Evolutionary conservation across 1,140 invertebrate species (phyloP).

Genomic region (Leptinotarsa lineolata): DNA sequence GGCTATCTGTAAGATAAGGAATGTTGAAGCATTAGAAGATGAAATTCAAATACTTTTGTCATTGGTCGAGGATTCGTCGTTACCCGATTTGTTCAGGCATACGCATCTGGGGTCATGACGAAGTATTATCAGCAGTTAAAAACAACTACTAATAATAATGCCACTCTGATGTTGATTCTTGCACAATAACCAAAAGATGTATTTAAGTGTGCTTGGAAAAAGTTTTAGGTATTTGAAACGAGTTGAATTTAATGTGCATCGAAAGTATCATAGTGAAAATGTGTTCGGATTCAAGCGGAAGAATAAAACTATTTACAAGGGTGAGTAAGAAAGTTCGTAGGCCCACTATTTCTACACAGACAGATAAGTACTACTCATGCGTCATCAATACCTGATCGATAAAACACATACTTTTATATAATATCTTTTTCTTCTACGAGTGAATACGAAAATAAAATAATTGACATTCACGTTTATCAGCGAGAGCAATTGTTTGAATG

Average conservation of each 20-base stretch:
- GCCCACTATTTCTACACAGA: no score
- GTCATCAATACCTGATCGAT: not conserved
- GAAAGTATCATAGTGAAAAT: conserved; percentile 46
- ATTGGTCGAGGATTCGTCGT: not conserved
- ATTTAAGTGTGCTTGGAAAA: not conserved
- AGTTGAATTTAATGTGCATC: not conserved
- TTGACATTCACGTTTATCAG: no score
- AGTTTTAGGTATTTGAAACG: not conserved
- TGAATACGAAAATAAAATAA: not conserved
- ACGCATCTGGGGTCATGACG: not conserved
- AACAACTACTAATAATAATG: no score
- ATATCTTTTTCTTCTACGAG: no score
- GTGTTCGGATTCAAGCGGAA: conserved; percentile 49
- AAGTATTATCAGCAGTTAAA: not conserved
- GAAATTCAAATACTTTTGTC: no score
- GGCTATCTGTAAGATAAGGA: no score
- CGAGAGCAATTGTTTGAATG: no score
- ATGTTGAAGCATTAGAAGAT: no score
- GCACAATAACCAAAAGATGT: not conserved
- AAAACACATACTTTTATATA: not conserved
- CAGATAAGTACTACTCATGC: no score
- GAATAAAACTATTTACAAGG: conserved; percentile 23
- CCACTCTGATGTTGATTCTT: no score
- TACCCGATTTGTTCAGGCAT: conserved; percentile 1
- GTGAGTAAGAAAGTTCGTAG: conserved; percentile 20